Evolutionary conservation across 35 echinoderm and acorn worm species (phyloP).

Genomic region (Strongylocentrotus purpuratus): DNA sequence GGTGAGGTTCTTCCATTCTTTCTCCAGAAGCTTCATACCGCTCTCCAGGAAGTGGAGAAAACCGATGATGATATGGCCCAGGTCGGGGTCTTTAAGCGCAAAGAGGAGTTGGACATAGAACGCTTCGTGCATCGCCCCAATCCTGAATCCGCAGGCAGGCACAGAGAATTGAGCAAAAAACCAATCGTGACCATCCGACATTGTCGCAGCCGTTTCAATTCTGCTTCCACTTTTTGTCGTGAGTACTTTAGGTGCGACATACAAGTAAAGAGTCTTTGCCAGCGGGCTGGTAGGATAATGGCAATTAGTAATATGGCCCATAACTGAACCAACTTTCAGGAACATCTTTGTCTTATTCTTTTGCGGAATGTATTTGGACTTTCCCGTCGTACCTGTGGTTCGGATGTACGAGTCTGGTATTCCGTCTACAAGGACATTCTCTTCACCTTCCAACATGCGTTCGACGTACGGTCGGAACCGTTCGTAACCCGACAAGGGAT

Average conservation of each 20-base stretch:
- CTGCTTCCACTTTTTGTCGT: constrained; percentile 44
- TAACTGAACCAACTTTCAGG: not conserved
- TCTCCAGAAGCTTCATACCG: constrained; percentile 56
- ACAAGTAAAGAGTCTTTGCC: constrained; percentile 43
- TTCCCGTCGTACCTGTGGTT: constrained; percentile 76
- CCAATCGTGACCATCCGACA: not conserved
- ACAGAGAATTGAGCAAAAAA: not conserved
- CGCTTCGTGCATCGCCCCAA: constrained; percentile 39
- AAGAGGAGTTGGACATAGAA: constrained; percentile 65
- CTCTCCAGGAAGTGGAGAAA: constrained; percentile 43
- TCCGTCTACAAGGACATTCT: constrained; percentile 55
- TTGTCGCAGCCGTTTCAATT: not conserved
- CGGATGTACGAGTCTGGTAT: constrained; percentile 19
- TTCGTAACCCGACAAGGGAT: constrained; percentile 64
- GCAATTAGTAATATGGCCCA: not conserved
- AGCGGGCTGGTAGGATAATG: constrained; percentile 27
- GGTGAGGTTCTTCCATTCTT: constrained; percentile 55
- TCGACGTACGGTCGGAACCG: constrained; percentile 61
- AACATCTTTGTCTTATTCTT: not conserved
- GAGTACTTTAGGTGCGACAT: constrained; percentile 25
- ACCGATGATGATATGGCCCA: not conserved
- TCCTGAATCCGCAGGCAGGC: constrained; percentile 1
- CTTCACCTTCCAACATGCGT: constrained; percentile 64
- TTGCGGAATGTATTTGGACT: constrained; percentile 63
- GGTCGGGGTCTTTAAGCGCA: constrained; percentile 52